Base-by-base conservation (phyloP, 1,140 invertebrate genomes). In the Gryllus bimaculatus region DNA sequence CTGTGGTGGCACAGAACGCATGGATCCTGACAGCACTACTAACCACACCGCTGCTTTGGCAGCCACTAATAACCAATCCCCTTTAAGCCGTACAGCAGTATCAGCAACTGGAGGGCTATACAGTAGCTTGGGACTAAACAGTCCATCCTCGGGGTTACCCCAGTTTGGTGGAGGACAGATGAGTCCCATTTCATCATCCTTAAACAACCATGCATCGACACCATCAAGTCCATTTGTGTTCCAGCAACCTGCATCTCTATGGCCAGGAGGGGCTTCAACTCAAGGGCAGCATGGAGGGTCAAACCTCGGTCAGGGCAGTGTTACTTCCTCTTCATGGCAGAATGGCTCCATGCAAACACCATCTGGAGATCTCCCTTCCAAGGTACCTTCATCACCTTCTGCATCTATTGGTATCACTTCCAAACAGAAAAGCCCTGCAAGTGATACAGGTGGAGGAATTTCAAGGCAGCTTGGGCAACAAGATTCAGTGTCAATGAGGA, bases 1-100 rank as follows among this genome's bases (percentile, higher is more conserved):
- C 47, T 39, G 78, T 74, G 66, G 78, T 47, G 54, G 78, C n/a
- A 49, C 54, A 26, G 26, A 15, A 39, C 47, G 78, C 54, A 10
- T 78, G 66, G 79, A 79, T 75, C 79, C 79, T 15, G 79, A 92
- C 80, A 91, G 90, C n/a, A 92, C 91, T 8, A 92, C 80, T 39
- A 80, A 80, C 75, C 79, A 79, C 48, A 75, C 20, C 48, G 47
- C 47, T 0, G 73, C 20, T 21, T 73, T 47, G 39, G 47, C 26
- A 39, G 21, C 78, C 20, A 47, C 78, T 47, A 75, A 47, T 48
- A 47, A 15, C 8, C 78, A 73, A 74, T 79, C 78, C 10, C 78
- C 78, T 79, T 20, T 77, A 47, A 77, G n/a, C 48, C 47, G 15
- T 12, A 77, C n/a, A 20, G 20, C 76, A 77, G 76, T 20, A 48